Conservation (phyloP, 2,797 vertebrate genomes). For the Caiman crocodilus region DNA sequence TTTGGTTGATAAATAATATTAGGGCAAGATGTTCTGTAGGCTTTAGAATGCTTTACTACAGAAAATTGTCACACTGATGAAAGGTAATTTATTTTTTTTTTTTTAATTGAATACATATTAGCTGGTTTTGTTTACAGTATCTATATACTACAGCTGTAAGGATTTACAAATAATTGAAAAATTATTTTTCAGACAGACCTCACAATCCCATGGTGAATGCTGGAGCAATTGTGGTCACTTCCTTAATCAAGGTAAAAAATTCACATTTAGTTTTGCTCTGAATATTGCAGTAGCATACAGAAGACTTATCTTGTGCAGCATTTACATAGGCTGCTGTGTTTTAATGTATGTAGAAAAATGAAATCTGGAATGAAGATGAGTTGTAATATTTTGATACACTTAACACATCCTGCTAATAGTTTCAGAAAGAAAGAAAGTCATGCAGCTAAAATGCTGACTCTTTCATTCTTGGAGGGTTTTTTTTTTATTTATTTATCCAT, state of each 20-base stretch:
- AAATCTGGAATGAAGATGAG: not conserved
- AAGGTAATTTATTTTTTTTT: not conserved
- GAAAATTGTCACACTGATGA: not conserved
- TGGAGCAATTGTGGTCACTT: conserved; percentile 97
- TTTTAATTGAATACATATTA: not conserved
- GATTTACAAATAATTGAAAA: conserved; percentile 11
- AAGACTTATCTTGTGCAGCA: not conserved
- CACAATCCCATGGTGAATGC: conserved; percentile 99
- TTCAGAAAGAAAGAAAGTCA: not conserved
- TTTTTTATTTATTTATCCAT: not conserved
- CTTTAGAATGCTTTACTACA: not conserved
- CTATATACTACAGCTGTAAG: not conserved
- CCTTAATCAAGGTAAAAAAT: conserved; percentile 95
- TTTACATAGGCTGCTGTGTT: not conserved
- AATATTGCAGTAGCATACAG: conserved; percentile 14
- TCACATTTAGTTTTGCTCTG: conserved; percentile 67
- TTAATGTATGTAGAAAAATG: not conserved
- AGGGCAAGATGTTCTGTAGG: not conserved
- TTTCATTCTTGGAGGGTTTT: not conserved
- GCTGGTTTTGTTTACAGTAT: not conserved
- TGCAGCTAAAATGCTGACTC: not conserved
- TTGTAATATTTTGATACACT: not conserved
- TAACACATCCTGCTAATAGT: not conserved
- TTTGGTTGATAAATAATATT: not conserved
- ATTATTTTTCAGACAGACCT: conserved; percentile 90